Evolutionary conservation across 30 jellyfish, hydroid and myxozoan species (phyloP).

Genomic region (Turritopsis dohrnii): DNA sequence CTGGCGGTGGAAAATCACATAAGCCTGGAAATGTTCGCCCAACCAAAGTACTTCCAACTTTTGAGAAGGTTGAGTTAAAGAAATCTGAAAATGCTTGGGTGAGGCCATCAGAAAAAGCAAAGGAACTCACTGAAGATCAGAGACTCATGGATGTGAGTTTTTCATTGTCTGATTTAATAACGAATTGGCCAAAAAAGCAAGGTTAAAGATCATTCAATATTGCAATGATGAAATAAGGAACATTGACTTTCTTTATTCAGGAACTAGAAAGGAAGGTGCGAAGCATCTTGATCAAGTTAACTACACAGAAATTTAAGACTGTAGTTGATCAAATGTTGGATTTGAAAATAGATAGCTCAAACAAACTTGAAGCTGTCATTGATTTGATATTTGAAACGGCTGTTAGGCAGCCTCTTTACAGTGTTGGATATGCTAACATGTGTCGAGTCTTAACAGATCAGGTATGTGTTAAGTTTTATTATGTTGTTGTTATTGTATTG

Average conservation of each 20-base stretch:
- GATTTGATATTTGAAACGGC: conserved; percentile 92
- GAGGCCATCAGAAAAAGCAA: conserved; percentile 48
- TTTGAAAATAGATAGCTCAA: conserved; percentile 43
- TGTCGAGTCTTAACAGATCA: conserved; percentile 53
- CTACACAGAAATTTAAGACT: conserved; percentile 84
- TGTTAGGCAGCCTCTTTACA: conserved; percentile 71
- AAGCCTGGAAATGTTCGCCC: conserved; percentile 43
- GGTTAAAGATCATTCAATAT: too few relatives aligned
- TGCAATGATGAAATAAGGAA: background rate
- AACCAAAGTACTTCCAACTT: conserved; percentile 56
- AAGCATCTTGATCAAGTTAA: conserved; percentile 75
- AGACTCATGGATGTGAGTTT: conserved; percentile 45
- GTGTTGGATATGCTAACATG: conserved; percentile 89
- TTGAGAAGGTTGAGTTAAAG: conserved; percentile 58
- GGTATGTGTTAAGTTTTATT: conserved; percentile 38
- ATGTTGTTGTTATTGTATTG: background rate
- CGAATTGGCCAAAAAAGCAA: background rate
- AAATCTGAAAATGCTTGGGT: conserved; percentile 92
- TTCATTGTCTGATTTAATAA: background rate
- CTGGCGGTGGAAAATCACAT: conserved; percentile 28
- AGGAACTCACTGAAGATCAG: conserved; percentile 41
- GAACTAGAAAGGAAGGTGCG: conserved; percentile 60
- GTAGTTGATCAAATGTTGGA: conserved; percentile 70
- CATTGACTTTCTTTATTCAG: conserved; percentile 26
- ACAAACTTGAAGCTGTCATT: conserved; percentile 59